These are phyloP conservation scores for Nanger granti DNA, from an alignment of 2,113 vertebrate species.

Conservation along the genomic window DNA sequence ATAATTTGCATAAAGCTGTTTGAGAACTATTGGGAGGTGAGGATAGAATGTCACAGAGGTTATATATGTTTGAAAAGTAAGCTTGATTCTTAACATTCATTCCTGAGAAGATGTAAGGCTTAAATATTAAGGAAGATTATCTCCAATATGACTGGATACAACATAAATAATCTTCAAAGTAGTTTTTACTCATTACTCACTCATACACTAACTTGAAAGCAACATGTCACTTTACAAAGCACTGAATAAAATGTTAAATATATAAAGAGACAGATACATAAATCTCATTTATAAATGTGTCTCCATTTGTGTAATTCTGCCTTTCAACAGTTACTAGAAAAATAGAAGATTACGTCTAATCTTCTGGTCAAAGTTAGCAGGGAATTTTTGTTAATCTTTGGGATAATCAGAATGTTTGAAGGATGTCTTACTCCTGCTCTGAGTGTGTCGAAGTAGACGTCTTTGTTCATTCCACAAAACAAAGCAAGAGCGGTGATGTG, in stretches of 20 bases:
- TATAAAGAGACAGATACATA: neutral
- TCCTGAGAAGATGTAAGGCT: neutral
- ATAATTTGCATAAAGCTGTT: neutral
- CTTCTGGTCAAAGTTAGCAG: constrained; percentile 54
- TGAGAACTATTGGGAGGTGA: neutral
- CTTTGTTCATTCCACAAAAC: constrained; percentile 74
- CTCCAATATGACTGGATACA: neutral
- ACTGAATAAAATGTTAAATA: neutral
- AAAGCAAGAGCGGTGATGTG: constrained; percentile 61
- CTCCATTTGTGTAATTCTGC: constrained; percentile 5
- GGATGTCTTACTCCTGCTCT: constrained; percentile 36
- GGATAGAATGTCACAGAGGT: neutral
- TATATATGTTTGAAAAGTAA: neutral
- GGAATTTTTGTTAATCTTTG: constrained; percentile 50
- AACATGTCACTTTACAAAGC: neutral
- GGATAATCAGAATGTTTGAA: constrained; percentile 58
- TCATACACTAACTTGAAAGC: constrained; percentile 18
- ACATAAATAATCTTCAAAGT: constrained; percentile 29
- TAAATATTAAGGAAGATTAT: neutral
- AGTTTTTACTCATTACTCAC: neutral
- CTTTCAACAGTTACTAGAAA: constrained; percentile 31
- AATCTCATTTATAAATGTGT: neutral
- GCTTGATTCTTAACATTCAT: neutral
- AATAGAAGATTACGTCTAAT: constrained; percentile 9
- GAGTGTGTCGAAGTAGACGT: constrained; percentile 51